Evolutionary conservation across 2,113 vertebrate genomes (phyloP), one percentile per base, ranked within the genome.

Genomic region (Cynoglossus semilaevis): DNA sequence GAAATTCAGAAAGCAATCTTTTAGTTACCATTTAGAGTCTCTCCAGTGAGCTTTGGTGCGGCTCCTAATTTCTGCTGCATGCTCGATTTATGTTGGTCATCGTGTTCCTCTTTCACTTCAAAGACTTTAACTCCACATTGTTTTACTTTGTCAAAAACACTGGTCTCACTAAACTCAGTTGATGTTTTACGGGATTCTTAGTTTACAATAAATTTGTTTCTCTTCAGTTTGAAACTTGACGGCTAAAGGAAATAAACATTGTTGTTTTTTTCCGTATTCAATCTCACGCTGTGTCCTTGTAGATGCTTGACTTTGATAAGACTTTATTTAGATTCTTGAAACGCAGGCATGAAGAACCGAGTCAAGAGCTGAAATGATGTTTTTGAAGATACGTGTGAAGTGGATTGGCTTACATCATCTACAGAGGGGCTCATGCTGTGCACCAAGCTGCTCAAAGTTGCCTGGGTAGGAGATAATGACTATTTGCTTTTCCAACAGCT

Each of bases 401-500:
- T 71, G 42, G 59, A 43, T 22, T 15, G 52, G 40, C 69, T 76
- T 56, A 51, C 69, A 73, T 74, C 75, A 56, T 35, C 70, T 35
- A 62, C 82, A 84, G 74, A 80, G 47, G 58, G 59, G 46, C 47
- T 77, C 81, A 84, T 18, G 76, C 81, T 63, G 76, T 52, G 82
- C 74, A 53, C 71, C 81, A 85, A 81, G 70, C 81, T 84, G 81
- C 78, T 87, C 53, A 51, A 63, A 76, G 67, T 72, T 61, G 63
- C 74, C 60, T 40, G 66, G 70, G 70, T 67, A 44, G 66, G 66
- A 74, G 59, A 72, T 83, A 72, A 85, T 74, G 70, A 84, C 70
- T 83, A 53, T 84, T 87, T 84, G 77, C 68, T 71, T 74, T 76
- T 74, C 50, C 57, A 58, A 58, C 79, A 80, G 82, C 68, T 81